Conservation (phyloP, 2,113 vertebrate genomes). For the Corvus moneduloides region DNA sequence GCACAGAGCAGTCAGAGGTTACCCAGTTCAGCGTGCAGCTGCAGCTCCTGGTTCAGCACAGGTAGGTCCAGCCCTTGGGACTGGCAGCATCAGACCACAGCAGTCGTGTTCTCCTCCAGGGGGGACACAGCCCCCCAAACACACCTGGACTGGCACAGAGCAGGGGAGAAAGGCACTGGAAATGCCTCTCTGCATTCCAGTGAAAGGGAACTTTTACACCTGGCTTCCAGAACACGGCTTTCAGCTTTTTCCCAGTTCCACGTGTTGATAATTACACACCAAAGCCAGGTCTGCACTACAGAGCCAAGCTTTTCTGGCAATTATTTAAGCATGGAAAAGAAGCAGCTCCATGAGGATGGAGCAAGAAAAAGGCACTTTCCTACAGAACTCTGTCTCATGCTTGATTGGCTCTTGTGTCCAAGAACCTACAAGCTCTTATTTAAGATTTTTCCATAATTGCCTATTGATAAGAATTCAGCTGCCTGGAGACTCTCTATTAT, state of each 20-base stretch:
- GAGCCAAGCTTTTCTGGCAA: not conserved
- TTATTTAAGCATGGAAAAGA: not conserved
- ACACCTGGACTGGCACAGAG: no score
- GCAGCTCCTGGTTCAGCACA: not conserved
- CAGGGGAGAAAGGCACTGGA: accelerated
- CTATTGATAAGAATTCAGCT: conserved; percentile 6
- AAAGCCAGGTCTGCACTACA: not conserved
- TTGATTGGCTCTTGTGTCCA: not conserved
- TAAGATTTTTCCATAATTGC: not conserved
- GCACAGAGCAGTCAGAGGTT: not conserved
- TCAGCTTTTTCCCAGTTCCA: not conserved
- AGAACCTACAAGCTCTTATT: not conserved
- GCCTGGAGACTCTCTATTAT: not conserved
- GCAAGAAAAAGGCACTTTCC: not conserved
- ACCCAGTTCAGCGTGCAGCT: not conserved
- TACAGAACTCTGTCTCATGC: not conserved
- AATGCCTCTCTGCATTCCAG: no score
- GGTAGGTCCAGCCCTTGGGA: not conserved
- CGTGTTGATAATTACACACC: accelerated
- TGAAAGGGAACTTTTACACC: no score
- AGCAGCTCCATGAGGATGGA: not conserved
- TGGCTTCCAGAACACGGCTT: not conserved
- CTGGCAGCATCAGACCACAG: not conserved
- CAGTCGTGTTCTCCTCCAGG: accelerated
- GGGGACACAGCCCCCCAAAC: not conserved